phyloP scores from a whole-genome alignment of 2,113 vertebrate genomes.

The Empidonax traillii region DNA sequence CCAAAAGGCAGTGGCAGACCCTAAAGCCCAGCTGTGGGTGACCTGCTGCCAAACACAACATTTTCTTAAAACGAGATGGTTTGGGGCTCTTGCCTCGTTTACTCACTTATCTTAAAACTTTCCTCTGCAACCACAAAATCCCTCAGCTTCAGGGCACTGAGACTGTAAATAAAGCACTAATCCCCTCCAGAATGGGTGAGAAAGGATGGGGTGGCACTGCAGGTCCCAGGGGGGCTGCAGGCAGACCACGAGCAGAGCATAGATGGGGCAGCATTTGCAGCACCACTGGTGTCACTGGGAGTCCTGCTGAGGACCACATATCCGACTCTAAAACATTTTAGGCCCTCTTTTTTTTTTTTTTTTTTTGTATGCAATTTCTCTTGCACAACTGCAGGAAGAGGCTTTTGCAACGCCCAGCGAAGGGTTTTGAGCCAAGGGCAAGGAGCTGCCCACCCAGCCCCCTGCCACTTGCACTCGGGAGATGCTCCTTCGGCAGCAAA shows the following conservation, averaged over 20 bases:
- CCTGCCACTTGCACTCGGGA: rapidly evolving
- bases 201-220: neutral
- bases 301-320: neutral
- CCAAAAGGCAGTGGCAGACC: neutral
- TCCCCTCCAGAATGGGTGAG: neutral
- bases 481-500: neutral
- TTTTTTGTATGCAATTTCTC: neutral
- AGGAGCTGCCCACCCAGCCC: neutral
- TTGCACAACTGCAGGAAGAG: neutral
- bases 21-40: neutral
- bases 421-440: neutral
- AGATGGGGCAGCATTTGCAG: neutral
- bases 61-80: neutral
- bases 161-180: neutral
- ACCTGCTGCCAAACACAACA: neutral
- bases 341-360: neutral
- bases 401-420: rapidly evolving
- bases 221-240: neutral
- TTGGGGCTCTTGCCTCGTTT: neutral
- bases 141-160: neutral
- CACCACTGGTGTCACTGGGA: neutral
- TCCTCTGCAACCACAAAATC: neutral
- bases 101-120: neutral
- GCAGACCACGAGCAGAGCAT: neutral
- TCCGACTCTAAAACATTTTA: neutral